Evolutionary conservation across 2,888 invertebrate genomes (phyloP).

Genomic region (Scelioninae gen. 2): DNA sequence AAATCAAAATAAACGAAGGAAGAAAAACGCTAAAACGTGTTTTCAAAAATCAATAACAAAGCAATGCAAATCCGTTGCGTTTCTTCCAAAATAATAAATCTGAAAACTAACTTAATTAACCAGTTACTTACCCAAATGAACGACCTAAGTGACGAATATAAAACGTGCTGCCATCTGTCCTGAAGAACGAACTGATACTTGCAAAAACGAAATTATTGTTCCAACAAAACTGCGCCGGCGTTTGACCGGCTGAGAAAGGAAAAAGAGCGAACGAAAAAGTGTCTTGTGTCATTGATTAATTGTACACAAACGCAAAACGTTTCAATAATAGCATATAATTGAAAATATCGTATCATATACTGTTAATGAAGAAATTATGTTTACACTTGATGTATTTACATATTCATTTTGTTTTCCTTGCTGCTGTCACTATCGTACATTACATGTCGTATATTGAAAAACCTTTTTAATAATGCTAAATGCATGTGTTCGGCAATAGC

Average conservation of each 20-base stretch:
- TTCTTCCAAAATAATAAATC: no score
- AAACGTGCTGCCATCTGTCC: no score
- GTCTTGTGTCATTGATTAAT: no score
- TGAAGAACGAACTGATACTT: conserved; percentile 11
- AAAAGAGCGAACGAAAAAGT: conserved; percentile 8
- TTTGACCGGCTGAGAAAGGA: background rate
- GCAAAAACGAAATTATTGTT: conserved; percentile 22
- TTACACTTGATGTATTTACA: conserved; percentile 66
- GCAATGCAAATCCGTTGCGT: no score
- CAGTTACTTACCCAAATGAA: no score
- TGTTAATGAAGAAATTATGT: conserved; percentile 61
- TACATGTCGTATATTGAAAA: conserved; percentile 66
- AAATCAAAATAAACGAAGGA: no score
- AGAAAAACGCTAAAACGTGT: no score
- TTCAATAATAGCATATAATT: conserved; percentile 61
- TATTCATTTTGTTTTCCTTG: conserved; percentile 51
- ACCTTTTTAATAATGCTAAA: conserved; percentile 63
- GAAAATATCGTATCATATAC: conserved; percentile 63
- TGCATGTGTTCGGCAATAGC: conserved; percentile 64
- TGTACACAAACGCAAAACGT: conserved; percentile 55
- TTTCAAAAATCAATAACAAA: no score
- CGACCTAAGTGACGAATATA: no score
- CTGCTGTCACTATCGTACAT: conserved; percentile 62
- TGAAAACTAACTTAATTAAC: no score
- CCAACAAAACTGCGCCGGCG: background rate